Conservation (phyloP, 2,888 invertebrate genomes). For the Conus canariensis region DNA sequence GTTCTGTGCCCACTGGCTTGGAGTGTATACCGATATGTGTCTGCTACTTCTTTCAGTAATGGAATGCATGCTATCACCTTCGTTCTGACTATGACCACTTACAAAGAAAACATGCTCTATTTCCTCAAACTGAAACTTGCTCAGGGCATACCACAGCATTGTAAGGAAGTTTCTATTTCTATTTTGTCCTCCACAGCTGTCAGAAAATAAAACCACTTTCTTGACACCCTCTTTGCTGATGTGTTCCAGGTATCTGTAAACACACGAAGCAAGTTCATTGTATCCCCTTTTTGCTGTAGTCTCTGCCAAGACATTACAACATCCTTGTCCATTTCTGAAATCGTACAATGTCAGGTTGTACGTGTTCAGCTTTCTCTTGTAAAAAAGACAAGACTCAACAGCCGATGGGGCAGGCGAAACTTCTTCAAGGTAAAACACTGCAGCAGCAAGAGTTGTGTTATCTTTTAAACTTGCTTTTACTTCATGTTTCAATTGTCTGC, state of each 20-base stretch:
- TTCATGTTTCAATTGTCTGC: not conserved
- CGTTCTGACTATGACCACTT: not conserved
- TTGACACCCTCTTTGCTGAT: not conserved
- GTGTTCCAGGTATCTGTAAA: constrained; percentile 1
- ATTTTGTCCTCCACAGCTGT: constrained; percentile 25
- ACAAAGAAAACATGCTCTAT: not conserved
- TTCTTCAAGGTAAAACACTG: constrained; percentile 8
- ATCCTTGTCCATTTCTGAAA: not conserved
- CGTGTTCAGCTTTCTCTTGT: not conserved
- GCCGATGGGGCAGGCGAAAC: not conserved
- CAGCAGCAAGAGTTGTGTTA: not conserved
- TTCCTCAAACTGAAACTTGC: not conserved
- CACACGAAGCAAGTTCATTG: not conserved
- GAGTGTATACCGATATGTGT: not conserved
- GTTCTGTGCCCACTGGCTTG: constrained; percentile 4
- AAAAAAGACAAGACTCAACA: not conserved
- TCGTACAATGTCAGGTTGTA: constrained; percentile 31
- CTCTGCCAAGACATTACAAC: constrained; percentile 21
- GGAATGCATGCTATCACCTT: not conserved
- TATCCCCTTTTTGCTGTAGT: not conserved
- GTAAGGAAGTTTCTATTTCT: not conserved
- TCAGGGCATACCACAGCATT: not conserved
- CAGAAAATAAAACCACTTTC: constrained; percentile 14
- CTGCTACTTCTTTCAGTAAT: not conserved
- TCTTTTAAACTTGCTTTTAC: not conserved